These are phyloP conservation scores for Tragopan temminckii DNA, from an alignment of 2,797 vertebrate species.

Conservation along the genomic window DNA sequence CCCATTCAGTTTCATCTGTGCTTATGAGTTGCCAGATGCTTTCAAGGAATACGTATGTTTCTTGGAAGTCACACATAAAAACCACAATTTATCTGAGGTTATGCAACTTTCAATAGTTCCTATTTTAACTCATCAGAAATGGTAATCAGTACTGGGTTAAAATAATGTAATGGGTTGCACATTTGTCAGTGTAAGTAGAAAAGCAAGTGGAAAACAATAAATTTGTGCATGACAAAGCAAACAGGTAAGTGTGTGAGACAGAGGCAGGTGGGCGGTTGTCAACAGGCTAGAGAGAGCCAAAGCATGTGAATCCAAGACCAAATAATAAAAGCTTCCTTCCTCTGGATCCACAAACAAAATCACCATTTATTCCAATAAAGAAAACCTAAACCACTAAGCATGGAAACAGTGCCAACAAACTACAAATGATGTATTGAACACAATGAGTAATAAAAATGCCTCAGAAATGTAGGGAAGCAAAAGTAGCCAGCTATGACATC, in stretches of 20 bases:
- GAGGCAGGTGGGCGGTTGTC: not conserved
- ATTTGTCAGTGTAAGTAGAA: not conserved
- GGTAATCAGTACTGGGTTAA: not conserved
- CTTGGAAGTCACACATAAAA: constrained; percentile 32
- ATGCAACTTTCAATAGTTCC: not conserved
- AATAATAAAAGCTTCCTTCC: not conserved
- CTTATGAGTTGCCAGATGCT: not conserved
- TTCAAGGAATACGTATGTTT: not conserved
- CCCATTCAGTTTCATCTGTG: not conserved
- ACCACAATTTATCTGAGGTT: not conserved
- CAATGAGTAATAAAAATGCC: not conserved
- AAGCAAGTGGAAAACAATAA: not conserved
- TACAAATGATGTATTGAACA: not conserved
- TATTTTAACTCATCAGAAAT: not conserved
- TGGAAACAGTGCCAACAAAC: not conserved
- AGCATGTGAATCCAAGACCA: not conserved
- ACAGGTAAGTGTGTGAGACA: not conserved
- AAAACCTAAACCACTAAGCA: not conserved
- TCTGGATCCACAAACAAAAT: not conserved
- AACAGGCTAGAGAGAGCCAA: not conserved
- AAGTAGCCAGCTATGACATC: constrained; percentile 27
- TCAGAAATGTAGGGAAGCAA: constrained; percentile 3
- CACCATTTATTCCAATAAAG: not conserved
- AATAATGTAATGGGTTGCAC: not conserved
- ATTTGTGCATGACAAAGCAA: not conserved